Percentiles rank a stretch among this genome's conserved stretches.
Conservation (phyloP, 2,888 invertebrate species). For the Agonopterix subpropinquella region DNA sequence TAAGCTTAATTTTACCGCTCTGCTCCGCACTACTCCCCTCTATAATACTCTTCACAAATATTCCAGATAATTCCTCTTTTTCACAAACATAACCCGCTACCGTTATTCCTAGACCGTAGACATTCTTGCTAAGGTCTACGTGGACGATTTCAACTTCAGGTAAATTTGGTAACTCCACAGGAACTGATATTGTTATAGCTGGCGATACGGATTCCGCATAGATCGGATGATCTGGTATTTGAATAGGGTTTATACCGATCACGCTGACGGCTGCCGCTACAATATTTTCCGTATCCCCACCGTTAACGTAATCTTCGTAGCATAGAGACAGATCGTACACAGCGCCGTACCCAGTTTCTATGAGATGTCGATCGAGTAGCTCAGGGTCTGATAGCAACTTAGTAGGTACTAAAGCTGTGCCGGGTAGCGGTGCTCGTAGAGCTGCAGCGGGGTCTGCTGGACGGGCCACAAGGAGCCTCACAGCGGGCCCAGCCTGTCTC, state of each 20-base stretch:
- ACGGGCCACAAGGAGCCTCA: conserved; percentile 94
- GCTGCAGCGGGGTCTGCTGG: conserved; percentile 91
- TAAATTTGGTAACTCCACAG: conserved; percentile 76
- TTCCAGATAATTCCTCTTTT: conserved; percentile 99
- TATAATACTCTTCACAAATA: conserved; percentile 98
- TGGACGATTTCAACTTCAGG: conserved; percentile 95
- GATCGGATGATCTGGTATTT: conserved; percentile 54
- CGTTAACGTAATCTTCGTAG: conserved; percentile 55
- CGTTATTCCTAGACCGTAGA: conserved; percentile 94
- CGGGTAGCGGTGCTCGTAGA: conserved; percentile 84
- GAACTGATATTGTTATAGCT: conserved; percentile 67
- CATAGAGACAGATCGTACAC: conserved; percentile 66
- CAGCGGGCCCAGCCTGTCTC: conserved; percentile 86
- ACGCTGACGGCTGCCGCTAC: conserved; percentile 64
- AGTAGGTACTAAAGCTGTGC: conserved; percentile 94
- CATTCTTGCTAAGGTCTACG: conserved; percentile 93
- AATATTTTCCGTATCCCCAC: conserved; percentile 40
- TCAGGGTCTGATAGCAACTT: conserved; percentile 94
- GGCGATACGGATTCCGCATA: conserved; percentile 51
- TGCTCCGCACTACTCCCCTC: conserved; percentile 97
- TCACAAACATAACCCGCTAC: conserved; percentile 98
- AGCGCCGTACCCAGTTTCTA: conserved; percentile 83
- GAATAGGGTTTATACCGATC: conserved; percentile 59
- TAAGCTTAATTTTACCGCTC: conserved; percentile 93
- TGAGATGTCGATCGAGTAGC: conserved; percentile 89